Conservation (phyloP, 2,888 invertebrate species). For the Hydrotaea diabolus region DNA sequence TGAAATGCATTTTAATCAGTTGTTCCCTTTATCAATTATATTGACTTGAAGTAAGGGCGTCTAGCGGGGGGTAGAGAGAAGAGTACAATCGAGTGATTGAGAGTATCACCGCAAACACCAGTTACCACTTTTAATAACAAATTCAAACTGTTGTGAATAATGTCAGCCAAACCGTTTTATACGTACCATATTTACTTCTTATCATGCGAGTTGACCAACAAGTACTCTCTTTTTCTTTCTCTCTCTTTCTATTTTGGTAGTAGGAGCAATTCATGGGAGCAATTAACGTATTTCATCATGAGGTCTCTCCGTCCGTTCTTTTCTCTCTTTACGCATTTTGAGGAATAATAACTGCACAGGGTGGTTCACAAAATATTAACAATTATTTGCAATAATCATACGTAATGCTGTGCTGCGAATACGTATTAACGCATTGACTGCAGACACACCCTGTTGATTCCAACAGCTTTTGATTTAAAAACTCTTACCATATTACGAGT, state of each 20-base stretch:
- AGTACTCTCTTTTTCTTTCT: too few relatives aligned
- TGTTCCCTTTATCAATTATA: conserved; percentile 24
- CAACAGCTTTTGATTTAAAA: too few relatives aligned
- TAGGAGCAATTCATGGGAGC: too few relatives aligned
- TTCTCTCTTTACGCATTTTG: background rate
- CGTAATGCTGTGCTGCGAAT: too few relatives aligned
- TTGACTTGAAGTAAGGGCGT: background rate
- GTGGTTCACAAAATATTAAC: background rate
- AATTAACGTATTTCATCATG: background rate
- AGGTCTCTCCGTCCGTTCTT: background rate
- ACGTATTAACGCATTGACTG: too few relatives aligned
- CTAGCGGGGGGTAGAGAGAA: background rate
- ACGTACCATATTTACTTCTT: background rate
- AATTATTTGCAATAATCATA: background rate
- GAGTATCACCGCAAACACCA: background rate
- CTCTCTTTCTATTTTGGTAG: background rate
- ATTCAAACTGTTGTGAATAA: background rate
- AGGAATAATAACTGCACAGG: background rate
- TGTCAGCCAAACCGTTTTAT: background rate
- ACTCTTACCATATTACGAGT: too few relatives aligned
- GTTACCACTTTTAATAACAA: background rate
- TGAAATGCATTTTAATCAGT: conserved; percentile 30
- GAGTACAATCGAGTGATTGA: background rate
- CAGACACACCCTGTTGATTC: too few relatives aligned
- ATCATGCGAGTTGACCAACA: background rate